A percentile compares a stretch with the other conserved stretches of the same genome.
phyloP scores from a whole-genome alignment of 2,888 invertebrate species.

The Boloria euphrosyne region DNA sequence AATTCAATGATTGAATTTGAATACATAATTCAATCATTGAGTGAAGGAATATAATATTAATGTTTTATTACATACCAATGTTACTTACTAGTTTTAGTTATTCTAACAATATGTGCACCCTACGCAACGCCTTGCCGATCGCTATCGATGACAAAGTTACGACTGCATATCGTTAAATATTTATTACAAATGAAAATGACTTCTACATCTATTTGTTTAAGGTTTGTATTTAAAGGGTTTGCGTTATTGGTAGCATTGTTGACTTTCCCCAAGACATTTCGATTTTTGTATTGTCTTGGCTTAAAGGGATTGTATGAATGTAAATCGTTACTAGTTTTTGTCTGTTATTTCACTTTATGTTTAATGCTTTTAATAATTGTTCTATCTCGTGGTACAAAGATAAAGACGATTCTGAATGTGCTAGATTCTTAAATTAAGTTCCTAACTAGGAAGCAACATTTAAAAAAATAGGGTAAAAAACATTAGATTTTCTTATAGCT shows the following conservation, averaged over 20 bases:
- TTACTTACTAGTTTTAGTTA: not conserved
- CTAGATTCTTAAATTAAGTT: too few species aligned
- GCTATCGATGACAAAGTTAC: conserved; percentile 64
- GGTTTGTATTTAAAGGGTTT: not conserved
- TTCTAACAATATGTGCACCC: conserved; percentile 47
- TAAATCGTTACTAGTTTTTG: conserved; percentile 13
- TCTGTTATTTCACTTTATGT: not conserved
- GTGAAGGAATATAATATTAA: too few species aligned
- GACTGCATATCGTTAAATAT: conserved; percentile 49
- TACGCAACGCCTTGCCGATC: conserved; percentile 68
- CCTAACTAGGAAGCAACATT: too few species aligned
- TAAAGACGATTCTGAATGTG: too few species aligned
- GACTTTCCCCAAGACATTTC: conserved; percentile 28
- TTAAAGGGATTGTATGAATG: conserved; percentile 16
- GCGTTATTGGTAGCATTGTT: conserved; percentile 21
- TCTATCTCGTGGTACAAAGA: too few species aligned
- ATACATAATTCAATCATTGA: too few species aligned
- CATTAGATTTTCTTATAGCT: too few species aligned
- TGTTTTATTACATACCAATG: not conserved
- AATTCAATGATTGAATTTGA: too few species aligned
- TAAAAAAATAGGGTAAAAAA: too few species aligned
- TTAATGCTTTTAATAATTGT: not conserved
- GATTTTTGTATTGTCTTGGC: conserved; percentile 27
- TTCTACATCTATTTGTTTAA: not conserved
- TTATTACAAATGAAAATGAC: conserved; percentile 12